Evolutionary conservation across 2,797 vertebrate species (phyloP).

Genomic region (Dendrocincla fuliginosa): DNA sequence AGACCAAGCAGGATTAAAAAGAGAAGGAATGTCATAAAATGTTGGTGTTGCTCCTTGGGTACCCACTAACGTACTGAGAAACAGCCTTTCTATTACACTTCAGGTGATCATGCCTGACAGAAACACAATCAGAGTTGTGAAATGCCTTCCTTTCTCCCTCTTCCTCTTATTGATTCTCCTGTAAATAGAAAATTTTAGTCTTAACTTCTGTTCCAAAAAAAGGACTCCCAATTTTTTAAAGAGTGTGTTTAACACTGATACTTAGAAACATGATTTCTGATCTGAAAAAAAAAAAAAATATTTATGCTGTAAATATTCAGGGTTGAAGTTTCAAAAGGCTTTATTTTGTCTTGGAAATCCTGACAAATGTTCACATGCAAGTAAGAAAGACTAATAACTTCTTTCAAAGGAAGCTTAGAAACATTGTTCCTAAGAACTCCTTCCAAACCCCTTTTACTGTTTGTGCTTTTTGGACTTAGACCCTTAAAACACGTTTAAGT

Average conservation of each 20-base stretch:
- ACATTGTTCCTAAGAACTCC: fast-evolving
- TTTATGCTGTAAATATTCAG: not conserved
- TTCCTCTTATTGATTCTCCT: not conserved
- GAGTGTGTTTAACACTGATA: not conserved
- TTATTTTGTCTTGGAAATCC: not conserved
- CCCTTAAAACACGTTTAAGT: not conserved
- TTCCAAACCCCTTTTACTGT: not conserved
- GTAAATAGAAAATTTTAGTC: not conserved
- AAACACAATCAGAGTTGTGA: conserved; percentile 15
- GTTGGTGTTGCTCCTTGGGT: not conserved
- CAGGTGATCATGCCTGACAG: not conserved
- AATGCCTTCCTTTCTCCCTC: not conserved
- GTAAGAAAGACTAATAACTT: not conserved
- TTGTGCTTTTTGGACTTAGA: not conserved
- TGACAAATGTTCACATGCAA: not conserved
- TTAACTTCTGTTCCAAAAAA: not conserved
- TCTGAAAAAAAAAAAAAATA: not conserved
- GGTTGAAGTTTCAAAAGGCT: not conserved
- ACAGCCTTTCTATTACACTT: not conserved
- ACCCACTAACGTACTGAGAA: not conserved
- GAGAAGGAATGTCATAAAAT: not conserved
- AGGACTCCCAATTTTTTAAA: not conserved
- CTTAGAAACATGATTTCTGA: not conserved
- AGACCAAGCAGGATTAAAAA: not conserved
- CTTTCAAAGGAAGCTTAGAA: not conserved